Base-by-base conservation (phyloP, 2,113 vertebrate species). In the Coracopsis vasa region DNA sequence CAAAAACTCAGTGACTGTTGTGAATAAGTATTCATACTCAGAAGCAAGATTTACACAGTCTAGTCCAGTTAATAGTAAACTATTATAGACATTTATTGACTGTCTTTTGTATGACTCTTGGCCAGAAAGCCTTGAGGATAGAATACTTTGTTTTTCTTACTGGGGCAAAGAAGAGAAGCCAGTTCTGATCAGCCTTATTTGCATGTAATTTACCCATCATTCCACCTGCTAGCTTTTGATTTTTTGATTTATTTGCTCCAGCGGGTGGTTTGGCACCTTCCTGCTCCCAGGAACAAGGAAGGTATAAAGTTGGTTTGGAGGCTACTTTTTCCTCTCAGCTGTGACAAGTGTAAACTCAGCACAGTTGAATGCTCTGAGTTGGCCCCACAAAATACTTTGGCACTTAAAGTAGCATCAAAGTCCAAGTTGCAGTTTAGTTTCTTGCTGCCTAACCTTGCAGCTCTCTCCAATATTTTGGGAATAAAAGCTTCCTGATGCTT, bases 171-270 rank as follows among this genome's bases (percentile, higher is more conserved):
- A 85, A 90, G 89, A 94, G 91, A 97, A 96, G 66, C 66, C 58
- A 75, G 78, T 79, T 96, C 80, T 91, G 51, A 71, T 61, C 56
- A 82, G 53, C 48, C 53, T 87, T 61, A 95, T 95, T 96, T 95
- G 73, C 80, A 95, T 93, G 66, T 11, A 54, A 81, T 89, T 95
- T 94, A 91, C 90, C 91, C 96, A 95, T 69, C 94, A 94, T 94
- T 86, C 95, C 72, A 86, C 48, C 44, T 70, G 37, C 16, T 24
- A 77, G 58, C 73, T 93, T 97, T 96, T 95, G 81, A 94, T 91
- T 72, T 87, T 96, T 89, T 82, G 25, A 85, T 95, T 96, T 91
- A 95, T 90, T 93, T 83, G 20, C 88, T 64, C 72, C 86, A 95
- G 85, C 45, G 92, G 82, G 85, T 94, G 71, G 54, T 86, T 96